Evolutionary conservation across 2,113 vertebrate species (phyloP).

Genomic region (Thomomys bottae): DNA sequence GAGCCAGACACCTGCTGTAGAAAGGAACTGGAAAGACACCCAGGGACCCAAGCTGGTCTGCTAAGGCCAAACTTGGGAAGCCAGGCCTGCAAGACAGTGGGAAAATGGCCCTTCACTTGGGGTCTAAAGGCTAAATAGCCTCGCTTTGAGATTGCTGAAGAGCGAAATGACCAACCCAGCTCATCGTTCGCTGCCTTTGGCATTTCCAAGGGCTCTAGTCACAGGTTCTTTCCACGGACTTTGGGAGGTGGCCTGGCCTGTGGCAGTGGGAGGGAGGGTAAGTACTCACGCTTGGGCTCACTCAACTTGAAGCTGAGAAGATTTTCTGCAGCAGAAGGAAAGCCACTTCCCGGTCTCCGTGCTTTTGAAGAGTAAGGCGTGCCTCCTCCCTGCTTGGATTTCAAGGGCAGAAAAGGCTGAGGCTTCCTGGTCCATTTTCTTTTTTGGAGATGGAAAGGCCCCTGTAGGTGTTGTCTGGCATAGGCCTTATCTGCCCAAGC

Average conservation of each 20-base stretch:
- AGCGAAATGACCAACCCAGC: background rate
- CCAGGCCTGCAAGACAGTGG: background rate
- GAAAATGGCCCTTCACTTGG: background rate
- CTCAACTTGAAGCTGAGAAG: background rate
- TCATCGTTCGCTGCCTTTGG: background rate
- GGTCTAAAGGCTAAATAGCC: background rate
- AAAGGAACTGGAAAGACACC: background rate
- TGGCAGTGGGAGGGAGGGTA: accelerated
- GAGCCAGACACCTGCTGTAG: background rate
- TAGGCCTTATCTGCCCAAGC: background rate
- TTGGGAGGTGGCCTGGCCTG: background rate
- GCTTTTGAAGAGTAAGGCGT: background rate
- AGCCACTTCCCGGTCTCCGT: background rate
- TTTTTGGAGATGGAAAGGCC: background rate
- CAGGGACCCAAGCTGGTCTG: background rate
- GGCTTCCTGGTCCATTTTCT: background rate
- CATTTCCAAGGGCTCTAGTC: background rate
- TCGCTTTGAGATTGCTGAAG: background rate
- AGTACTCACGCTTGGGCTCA: background rate
- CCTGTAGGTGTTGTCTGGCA: background rate
- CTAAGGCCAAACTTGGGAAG: background rate
- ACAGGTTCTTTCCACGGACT: background rate
- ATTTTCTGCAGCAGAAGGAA: background rate
- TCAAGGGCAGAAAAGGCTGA: background rate
- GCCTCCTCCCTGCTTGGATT: background rate